Conservation (phyloP, 1,140 invertebrate species). For the Copidosoma floridanum region DNA sequence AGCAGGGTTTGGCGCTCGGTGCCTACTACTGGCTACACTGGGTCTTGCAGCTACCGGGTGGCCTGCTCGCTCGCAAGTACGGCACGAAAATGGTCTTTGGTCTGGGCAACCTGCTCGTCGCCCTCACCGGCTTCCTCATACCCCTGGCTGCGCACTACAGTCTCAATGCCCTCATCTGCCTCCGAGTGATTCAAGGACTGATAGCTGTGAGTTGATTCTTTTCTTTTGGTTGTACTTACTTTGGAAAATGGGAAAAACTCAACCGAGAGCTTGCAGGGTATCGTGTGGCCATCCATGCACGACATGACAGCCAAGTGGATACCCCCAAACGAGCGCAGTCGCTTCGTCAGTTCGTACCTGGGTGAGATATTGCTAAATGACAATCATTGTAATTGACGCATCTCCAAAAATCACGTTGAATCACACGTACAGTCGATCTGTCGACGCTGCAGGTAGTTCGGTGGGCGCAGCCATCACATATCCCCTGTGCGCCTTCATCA, state of each 20-base stretch:
- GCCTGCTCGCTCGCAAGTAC: slow-evolving; percentile 67
- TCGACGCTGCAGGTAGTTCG: slow-evolving; percentile 58
- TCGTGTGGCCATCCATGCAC: slow-evolving; percentile 81
- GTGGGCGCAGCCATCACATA: slow-evolving; percentile 71
- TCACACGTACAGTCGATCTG: background rate
- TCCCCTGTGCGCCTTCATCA: slow-evolving; percentile 68
- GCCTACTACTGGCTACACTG: slow-evolving; percentile 77
- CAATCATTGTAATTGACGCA: too few species aligned
- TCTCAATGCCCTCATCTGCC: slow-evolving; percentile 61
- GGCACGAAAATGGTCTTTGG: slow-evolving; percentile 74
- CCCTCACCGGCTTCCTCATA: slow-evolving; percentile 69
- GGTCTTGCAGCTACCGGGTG: slow-evolving; percentile 72
- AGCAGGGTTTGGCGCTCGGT: slow-evolving; percentile 69
- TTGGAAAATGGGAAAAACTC: too few species aligned
- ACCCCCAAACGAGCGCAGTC: slow-evolving; percentile 75
- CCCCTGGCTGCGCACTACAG: slow-evolving; percentile 65
- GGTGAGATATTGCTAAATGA: slow-evolving; percentile 54
- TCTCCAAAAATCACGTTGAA: too few species aligned
- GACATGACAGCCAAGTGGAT: slow-evolving; percentile 81
- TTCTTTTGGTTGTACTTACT: too few species aligned
- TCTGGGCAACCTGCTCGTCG: slow-evolving; percentile 65
- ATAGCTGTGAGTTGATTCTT: slow-evolving; percentile 61
- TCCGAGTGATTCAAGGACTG: slow-evolving; percentile 72
- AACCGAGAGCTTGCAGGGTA: slow-evolving; percentile 61
- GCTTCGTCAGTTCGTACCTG: slow-evolving; percentile 70